Evolutionary conservation across 2,113 vertebrate species (phyloP), one percentile per base, ranked within the genome.

Genomic region (Sprattus sprattus): DNA sequence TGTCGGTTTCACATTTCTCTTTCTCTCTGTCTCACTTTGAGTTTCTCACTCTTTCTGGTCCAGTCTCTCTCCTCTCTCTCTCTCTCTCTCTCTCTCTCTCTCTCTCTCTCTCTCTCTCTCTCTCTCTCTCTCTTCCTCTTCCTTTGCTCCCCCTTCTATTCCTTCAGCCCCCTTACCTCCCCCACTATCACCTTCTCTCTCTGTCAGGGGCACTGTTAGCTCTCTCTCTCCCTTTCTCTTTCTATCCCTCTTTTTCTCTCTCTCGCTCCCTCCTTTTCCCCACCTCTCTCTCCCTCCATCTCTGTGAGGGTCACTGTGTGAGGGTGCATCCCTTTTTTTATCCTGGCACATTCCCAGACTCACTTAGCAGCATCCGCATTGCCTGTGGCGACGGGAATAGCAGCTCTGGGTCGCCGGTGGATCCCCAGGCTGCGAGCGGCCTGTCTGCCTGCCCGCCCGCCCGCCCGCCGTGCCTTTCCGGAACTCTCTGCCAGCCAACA

Each of bases 311-410:
- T 28, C 60, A 46, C 83, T 25, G 44, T 71, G 71, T 78, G 32
- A 57, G 47, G 39, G 81, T 47, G 50, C n/a, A 78, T 82, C 78
- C 82, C 82, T 85, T 85, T 83, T 82, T 83, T n/a, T 81, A 71
- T 49, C 84, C 87, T 39, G 83, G 45, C 60, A 80, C 57, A 82
- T 82, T 84, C 82, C 84, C 86, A 82, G 86, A 75, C 82, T 89
- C 85, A 86, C 67, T 89, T 54, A 84, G 87, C 85, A 64, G 57
- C 86, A 25, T 71, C 54, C 44, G 44, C 60, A 4, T n/a, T 6
- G 45, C 46, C 6, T 45, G 45, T n/a, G 45, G 85, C 20, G 84
- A 85, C 82, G 85, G 85, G 89, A 89, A 88, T 84, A 84, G 85
- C 81, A 88, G 81, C 54, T 82, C 28, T 83, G 45, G 45, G 83